Conservation (phyloP, 2,888 invertebrate genomes). For the Epinotia ramella region DNA sequence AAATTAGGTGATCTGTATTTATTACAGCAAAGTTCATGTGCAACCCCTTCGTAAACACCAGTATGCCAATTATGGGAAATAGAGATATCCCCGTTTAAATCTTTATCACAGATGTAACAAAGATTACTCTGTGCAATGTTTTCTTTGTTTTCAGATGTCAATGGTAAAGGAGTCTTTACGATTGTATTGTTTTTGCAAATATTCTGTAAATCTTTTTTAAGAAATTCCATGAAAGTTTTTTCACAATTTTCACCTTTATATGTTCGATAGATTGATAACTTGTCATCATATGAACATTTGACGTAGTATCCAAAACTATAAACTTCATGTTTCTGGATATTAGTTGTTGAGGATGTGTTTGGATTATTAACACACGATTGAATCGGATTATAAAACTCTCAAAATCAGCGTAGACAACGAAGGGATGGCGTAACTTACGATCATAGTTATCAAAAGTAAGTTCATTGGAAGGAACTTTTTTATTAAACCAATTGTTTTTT, state of each 20-base stretch:
- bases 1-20: no score
- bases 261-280: background rate
- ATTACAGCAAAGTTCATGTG: conserved; percentile 17
- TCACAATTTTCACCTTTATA: background rate
- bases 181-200: background rate
- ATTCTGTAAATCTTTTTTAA: background rate
- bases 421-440: background rate
- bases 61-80: background rate
- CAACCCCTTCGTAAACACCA: conserved; percentile 11
- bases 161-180: background rate
- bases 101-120: background rate
- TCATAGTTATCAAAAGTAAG: background rate
- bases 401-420: background rate
- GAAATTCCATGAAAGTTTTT: background rate
- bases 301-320: background rate
- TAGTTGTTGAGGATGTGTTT: background rate
- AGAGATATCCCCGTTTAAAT: background rate
- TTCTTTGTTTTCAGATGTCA: background rate
- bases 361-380: background rate
- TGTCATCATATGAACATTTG: background rate
- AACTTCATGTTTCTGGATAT: background rate
- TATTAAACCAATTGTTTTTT: background rate
- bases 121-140: no score
- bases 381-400: conserved; percentile 1
- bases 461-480: background rate